Conservation (phyloP, 2,113 vertebrate genomes). For the Meriones unguiculatus region DNA sequence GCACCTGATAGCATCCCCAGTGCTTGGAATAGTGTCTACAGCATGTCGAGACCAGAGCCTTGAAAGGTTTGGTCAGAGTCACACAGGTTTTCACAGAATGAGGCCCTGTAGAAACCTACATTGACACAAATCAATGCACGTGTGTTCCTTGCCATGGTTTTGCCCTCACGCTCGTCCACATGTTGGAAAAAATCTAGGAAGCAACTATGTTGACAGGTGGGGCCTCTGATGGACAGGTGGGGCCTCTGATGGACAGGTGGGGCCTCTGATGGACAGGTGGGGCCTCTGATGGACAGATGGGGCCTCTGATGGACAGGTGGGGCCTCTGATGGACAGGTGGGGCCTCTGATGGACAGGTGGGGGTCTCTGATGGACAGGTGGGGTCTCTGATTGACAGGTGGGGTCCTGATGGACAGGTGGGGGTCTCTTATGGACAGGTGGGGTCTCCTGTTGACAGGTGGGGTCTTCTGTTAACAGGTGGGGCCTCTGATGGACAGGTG, state of each 20-base stretch:
- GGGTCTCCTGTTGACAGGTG: background rate
- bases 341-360: background rate
- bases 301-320: background rate
- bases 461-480: too few species aligned
- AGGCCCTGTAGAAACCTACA: slow-evolving; percentile 30
- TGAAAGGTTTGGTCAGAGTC: background rate
- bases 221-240: background rate
- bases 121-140: background rate
- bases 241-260: background rate
- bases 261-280: background rate
- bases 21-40: background rate
- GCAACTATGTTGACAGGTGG: background rate
- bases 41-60: background rate
- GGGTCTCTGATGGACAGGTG: background rate
- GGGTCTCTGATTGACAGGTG: background rate
- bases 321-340: too few species aligned
- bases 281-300: too few species aligned
- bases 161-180: too few species aligned
- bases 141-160: background rate
- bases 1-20: background rate
- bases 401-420: background rate
- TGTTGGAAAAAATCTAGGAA: background rate
- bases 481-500: background rate
- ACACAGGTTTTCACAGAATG: slow-evolving; percentile 3
- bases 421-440: too few species aligned